Evolutionary conservation across 2,113 vertebrate genomes (phyloP), one percentile per base, ranked within the genome.

Genomic region (Anseranas semipalmata): DNA sequence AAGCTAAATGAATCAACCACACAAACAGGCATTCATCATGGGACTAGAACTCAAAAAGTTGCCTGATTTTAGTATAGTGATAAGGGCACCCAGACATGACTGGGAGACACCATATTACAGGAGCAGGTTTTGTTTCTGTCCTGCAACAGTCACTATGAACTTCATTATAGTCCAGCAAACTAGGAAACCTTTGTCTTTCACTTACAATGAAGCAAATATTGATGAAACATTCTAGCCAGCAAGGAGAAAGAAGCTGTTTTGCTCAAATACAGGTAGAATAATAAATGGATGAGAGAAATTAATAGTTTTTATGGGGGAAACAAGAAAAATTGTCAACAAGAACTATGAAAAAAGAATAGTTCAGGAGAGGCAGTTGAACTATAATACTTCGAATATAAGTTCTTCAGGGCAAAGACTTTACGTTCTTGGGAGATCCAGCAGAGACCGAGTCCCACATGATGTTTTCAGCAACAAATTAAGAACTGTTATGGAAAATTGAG

Each of bases 1-100:
- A 66, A 53, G 30, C 5, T 83, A 32, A 80, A 70, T 58, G 41
- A 62, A n/a, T 70, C 1, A 0, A 16, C 22, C 0, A 0, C 45
- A 7, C 52, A 27, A 81, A 65, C 17, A 65, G 6, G 5, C 7
- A 6, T 81, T 65, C 56, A 46, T 41, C n/a, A 72, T 41, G 18
- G 4, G 25, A 6, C 9, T 71, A 24, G 13, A 90, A 76, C 5
- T 53, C 30, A 72, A 35, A 74, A 76, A 65, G 33, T 30, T 33
- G 2, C 74, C 41, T 53, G 9, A 53, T 25, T 65, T 70, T 4
- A 52, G 16, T n/a, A 19, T 35, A 39, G 53, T 20, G 12, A 60
- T 28, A 59, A 80, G 7, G 17, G 5, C 28, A 66, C 13, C 4
- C 13, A 60, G 28, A 24, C n/a, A 10, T 53, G 37, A 33, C 43